These are phyloP conservation scores for Drosophila punjabiensis DNA, from an alignment of 1,140 invertebrate genomes.

Conservation along the genomic window DNA sequence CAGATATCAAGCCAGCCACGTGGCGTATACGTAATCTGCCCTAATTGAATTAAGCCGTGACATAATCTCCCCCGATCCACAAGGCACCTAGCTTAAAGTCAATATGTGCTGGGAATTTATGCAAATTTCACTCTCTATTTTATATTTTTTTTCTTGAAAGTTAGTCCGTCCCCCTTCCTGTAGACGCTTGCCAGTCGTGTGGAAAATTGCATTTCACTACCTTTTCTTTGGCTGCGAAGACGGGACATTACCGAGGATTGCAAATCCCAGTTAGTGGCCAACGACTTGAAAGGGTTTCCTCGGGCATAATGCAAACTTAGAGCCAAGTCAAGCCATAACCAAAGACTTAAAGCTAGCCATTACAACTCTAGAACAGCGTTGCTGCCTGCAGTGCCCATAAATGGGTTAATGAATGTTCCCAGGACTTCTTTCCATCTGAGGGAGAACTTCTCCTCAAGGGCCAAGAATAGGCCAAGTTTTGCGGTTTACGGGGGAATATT, in stretches of 20 bases:
- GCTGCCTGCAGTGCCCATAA: slow-evolving; percentile 62
- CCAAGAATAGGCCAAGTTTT: slow-evolving; percentile 44
- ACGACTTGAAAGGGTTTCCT: slow-evolving; percentile 71
- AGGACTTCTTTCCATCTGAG: not conserved
- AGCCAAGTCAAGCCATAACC: slow-evolving; percentile 11
- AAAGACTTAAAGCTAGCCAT: slow-evolving; percentile 34
- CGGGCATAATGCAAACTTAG: slow-evolving; percentile 64
- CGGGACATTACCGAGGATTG: slow-evolving; percentile 18
- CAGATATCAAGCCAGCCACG: slow-evolving; percentile 39
- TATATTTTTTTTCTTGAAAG: not conserved
- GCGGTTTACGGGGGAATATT: slow-evolving; percentile 23
- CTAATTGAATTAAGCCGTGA: slow-evolving; percentile 82
- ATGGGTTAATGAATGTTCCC: slow-evolving; percentile 59
- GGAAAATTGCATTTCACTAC: slow-evolving; percentile 77
- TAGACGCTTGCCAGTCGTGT: slow-evolving; percentile 59
- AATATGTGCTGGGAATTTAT: slow-evolving; percentile 58
- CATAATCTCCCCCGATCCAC: slow-evolving; percentile 58
- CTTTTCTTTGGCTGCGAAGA: slow-evolving; percentile 33
- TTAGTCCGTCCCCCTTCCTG: slow-evolving; percentile 17
- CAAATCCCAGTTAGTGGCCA: slow-evolving; percentile 65
- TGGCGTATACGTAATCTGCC: slow-evolving; percentile 79
- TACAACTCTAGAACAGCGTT: slow-evolving; percentile 50
- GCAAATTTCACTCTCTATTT: slow-evolving; percentile 46
- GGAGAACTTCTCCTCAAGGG: not conserved
- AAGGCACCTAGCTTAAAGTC: slow-evolving; percentile 37